Percentiles rank a stretch among this genome's conserved stretches.
Evolutionary conservation across 92 coral and sea anemone species (phyloP).

Genomic region (Umimayanthus kanabou): DNA sequence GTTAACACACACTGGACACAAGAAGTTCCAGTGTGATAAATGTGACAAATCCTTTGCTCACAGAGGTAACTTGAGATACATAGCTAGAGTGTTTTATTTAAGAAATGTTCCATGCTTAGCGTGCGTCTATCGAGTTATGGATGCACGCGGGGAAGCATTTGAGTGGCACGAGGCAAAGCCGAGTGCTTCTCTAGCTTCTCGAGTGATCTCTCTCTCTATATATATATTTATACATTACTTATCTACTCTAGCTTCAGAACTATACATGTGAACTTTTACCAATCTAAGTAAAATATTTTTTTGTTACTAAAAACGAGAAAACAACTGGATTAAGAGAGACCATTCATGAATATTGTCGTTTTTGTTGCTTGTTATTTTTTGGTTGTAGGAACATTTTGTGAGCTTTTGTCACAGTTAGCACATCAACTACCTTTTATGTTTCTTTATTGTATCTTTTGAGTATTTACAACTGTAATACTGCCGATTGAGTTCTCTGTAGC

Average conservation of each 20-base stretch:
- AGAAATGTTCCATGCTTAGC: too few relatives aligned
- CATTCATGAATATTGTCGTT: neutral
- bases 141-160: too few relatives aligned
- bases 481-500: neutral
- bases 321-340: neutral
- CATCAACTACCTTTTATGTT: neutral
- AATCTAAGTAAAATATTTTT: neutral
- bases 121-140: too few relatives aligned
- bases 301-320: neutral
- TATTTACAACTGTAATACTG: neutral
- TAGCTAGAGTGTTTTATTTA: neutral
- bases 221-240: too few relatives aligned
- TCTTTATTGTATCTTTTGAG: neutral
- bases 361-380: neutral
- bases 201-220: too few relatives aligned
- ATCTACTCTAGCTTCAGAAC: neutral
- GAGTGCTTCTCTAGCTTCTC: too few relatives aligned
- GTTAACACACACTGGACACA: constrained; percentile 59
- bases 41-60: constrained; percentile 67
- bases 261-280: neutral
- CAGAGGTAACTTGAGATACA: constrained; percentile 52
- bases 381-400: neutral
- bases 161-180: too few relatives aligned
- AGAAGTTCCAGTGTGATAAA: constrained; percentile 61
- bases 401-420: neutral